These are phyloP conservation scores for Callipepla squamata DNA, from an alignment of 2,113 vertebrate genomes.

Conservation along the genomic window DNA sequence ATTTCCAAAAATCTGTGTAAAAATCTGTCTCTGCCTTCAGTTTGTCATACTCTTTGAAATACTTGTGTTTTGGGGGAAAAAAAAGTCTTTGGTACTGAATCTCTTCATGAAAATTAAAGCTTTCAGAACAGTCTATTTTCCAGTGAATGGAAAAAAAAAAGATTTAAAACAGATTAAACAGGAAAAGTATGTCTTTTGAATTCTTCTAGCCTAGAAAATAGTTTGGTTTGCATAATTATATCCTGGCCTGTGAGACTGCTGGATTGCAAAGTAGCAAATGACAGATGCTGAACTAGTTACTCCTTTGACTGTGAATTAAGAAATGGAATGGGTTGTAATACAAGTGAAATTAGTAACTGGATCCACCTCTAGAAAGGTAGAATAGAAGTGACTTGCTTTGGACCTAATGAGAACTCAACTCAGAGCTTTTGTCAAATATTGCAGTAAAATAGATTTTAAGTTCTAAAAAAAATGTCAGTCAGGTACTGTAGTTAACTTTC, in stretches of 20 bases:
- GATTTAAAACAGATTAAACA: neutral
- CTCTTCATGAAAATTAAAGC: slow-evolving; percentile 32
- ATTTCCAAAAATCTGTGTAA: slow-evolving; percentile 49
- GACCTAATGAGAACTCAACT: neutral
- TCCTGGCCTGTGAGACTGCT: neutral
- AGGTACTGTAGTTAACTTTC: neutral
- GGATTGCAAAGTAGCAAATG: slow-evolving; percentile 45
- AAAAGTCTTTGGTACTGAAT: neutral
- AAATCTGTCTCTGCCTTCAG: slow-evolving; percentile 38
- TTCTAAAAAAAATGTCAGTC: neutral
- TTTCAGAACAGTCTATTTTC: neutral
- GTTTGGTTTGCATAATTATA: slow-evolving; percentile 24
- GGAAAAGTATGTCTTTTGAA: slow-evolving; percentile 9
- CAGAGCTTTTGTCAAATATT: neutral
- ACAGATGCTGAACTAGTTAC: slow-evolving; percentile 39
- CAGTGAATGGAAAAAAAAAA: neutral
- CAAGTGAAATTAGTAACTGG: slow-evolving; percentile 42
- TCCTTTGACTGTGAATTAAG: slow-evolving; percentile 53
- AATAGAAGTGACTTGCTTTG: neutral
- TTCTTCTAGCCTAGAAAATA: neutral
- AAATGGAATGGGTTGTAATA: slow-evolving; percentile 18
- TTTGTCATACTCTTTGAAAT: slow-evolving; percentile 34
- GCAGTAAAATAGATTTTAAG: neutral
- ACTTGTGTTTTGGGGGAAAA: neutral
- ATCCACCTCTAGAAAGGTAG: neutral